A percentile compares a stretch with the other conserved stretches of the same genome.
These are phyloP conservation scores for Candoia aspera DNA, from an alignment of 2,113 vertebrate species.

Conservation along the genomic window DNA sequence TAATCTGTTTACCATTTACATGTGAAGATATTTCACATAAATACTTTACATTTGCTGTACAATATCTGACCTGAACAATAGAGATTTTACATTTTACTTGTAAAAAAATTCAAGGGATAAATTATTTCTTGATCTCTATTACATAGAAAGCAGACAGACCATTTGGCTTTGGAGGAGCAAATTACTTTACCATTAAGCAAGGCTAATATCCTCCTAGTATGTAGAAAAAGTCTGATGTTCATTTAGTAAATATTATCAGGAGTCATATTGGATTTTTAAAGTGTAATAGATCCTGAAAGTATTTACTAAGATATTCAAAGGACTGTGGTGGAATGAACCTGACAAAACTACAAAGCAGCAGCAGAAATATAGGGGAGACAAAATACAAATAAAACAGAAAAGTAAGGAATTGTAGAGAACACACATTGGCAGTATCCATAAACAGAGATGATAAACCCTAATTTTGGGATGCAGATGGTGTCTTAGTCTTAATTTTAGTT, in stretches of 20 bases:
- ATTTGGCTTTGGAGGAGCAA: background rate
- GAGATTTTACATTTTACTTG: background rate
- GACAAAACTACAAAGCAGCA: fast-evolving
- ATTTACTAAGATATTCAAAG: background rate
- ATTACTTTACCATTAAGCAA: background rate
- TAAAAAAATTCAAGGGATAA: slow-evolving; percentile 21
- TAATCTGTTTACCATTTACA: background rate
- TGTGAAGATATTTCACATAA: background rate
- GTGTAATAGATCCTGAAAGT: background rate
- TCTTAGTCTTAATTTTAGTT: background rate
- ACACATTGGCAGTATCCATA: background rate
- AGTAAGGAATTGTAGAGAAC: slow-evolving; percentile 32
- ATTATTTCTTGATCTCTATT: slow-evolving; percentile 16
- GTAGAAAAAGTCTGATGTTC: fast-evolving
- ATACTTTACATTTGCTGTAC: slow-evolving; percentile 27
- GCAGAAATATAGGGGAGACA: background rate
- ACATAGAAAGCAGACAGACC: background rate
- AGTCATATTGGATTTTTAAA: background rate
- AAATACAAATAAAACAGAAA: slow-evolving; percentile 11
- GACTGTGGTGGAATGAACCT: background rate
- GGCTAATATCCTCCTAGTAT: background rate
- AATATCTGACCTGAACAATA: background rate
- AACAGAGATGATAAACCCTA: background rate
- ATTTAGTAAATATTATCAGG: slow-evolving; percentile 12
- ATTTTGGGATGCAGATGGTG: background rate